Evolutionary conservation across 2,113 vertebrate species (phyloP).

Genomic region (Paramormyrops kingsleyae): DNA sequence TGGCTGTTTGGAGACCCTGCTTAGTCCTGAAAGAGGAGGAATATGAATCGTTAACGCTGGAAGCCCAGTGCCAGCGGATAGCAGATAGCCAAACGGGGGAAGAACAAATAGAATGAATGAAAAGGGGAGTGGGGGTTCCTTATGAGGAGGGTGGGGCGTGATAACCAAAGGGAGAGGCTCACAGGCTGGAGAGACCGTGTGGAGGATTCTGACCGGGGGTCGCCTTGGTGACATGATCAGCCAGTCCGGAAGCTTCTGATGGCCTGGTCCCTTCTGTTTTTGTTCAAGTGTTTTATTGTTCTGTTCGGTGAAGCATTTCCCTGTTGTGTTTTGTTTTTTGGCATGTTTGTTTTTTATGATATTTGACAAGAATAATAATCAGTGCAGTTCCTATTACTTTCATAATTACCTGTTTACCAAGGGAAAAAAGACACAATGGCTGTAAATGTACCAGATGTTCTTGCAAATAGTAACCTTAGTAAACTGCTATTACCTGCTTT

Average conservation of each 20-base stretch:
- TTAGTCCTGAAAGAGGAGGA: conserved; percentile 44
- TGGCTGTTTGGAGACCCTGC: conserved; percentile 54
- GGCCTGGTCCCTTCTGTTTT: not conserved
- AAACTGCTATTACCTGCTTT: not conserved
- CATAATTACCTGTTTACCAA: not conserved
- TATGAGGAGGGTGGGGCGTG: not conserved
- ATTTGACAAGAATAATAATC: not conserved
- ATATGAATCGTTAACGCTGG: conserved; percentile 56
- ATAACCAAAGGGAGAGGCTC: not conserved
- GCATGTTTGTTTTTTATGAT: not conserved
- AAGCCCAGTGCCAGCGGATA: conserved; percentile 47
- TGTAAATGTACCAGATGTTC: not conserved
- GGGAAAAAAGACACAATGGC: not conserved
- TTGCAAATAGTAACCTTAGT: not conserved
- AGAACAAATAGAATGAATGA: conserved; percentile 40
- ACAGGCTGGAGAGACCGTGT: not conserved
- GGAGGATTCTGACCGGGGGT: not conserved
- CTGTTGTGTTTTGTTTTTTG: not conserved
- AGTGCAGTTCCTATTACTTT: not conserved
- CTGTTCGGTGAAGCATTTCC: not conserved
- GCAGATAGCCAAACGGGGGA: conserved; percentile 40
- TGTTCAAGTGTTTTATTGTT: not conserved
- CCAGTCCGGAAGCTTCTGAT: not conserved
- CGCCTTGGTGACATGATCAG: not conserved
- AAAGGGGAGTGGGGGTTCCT: not conserved